Base-by-base conservation (phyloP, 2,797 vertebrate species). In the Ctenopoma multispine region DNA sequence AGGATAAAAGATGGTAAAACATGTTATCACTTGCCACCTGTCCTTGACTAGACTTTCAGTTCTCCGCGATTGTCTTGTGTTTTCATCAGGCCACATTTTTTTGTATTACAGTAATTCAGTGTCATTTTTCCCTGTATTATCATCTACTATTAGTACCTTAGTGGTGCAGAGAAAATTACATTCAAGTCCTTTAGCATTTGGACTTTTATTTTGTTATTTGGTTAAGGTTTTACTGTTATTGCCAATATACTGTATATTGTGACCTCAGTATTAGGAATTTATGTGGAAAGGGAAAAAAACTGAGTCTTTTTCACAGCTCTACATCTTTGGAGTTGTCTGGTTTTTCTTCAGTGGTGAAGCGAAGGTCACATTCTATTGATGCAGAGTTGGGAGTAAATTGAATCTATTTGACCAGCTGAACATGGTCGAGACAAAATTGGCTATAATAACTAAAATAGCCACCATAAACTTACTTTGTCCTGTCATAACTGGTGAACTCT, bases 1-100 rank as follows among this genome's bases (percentile, higher is more conserved):
- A 75, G 84, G 70, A 90, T 87, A 88, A 87, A 84, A 86, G 75
- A 89, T 87, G 87, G 85, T 82, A 75, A 79, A 61, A 31, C 31
- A 61, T 85, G 72, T 86, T 90, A 87, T 90, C 84, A 34, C 78
- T 80, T 64, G 21, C 46, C 12, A 50, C 72, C 83, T 73, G 87
- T 84, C 90, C 87, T 91, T 88, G 83, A 88, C 74, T 58, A 69
- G 71, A 67, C 72, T 82, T 79, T 78, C 74, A 79, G 77, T 86
- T 88, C 85, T 73, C 77, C 67, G 69, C 82, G 80, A 71, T 84
- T 88, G 69, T 80, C 78, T 88, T 79, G 65, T 84, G 70, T 81
- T 92, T 89, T 85, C 80, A 82, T 84, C 67, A 54, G 55, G 44
- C 53, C 63, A 7, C 64, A 65, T 63, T 83, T 80, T 86, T 86